Conservation (phyloP, 2,888 invertebrate species). For the Melinopterus prodromus region DNA sequence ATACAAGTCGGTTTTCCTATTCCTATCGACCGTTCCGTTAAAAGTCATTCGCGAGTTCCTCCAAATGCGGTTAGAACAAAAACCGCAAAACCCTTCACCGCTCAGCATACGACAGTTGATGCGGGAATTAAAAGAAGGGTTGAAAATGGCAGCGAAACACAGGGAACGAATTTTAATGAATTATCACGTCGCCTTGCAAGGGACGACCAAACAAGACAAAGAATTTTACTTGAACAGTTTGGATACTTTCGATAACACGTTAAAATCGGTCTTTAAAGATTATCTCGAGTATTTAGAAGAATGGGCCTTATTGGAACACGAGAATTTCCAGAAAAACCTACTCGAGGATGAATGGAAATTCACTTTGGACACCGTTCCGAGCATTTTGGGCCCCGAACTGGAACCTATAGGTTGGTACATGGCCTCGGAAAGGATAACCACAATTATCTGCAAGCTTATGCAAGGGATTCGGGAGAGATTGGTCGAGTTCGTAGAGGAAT, state of each 20-base stretch:
- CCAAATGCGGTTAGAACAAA: slow-evolving; percentile 82
- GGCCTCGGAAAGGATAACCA: slow-evolving; percentile 80
- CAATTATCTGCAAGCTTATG: slow-evolving; percentile 62
- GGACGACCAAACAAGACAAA: slow-evolving; percentile 58
- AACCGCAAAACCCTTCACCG: slow-evolving; percentile 83
- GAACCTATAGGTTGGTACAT: slow-evolving; percentile 69
- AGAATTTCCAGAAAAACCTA: slow-evolving; percentile 74
- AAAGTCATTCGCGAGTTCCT: slow-evolving; percentile 95
- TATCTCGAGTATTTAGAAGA: slow-evolving; percentile 88
- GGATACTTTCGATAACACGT: slow-evolving; percentile 78
- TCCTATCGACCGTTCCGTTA: slow-evolving; percentile 84
- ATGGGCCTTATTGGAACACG: slow-evolving; percentile 78
- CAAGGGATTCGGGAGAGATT: slow-evolving; percentile 62
- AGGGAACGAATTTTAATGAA: slow-evolving; percentile 78
- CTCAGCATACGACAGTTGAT: slow-evolving; percentile 84
- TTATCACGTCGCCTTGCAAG: slow-evolving; percentile 67
- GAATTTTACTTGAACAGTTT: slow-evolving; percentile 68
- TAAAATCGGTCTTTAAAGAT: slow-evolving; percentile 69
- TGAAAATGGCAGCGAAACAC: slow-evolving; percentile 84
- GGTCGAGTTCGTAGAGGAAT: slow-evolving; percentile 60
- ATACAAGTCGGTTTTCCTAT: slow-evolving; percentile 85
- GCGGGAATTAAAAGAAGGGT: slow-evolving; percentile 88
- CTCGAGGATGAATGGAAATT: slow-evolving; percentile 91
- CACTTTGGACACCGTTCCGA: slow-evolving; percentile 78
- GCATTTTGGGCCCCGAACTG: slow-evolving; percentile 66